These are phyloP conservation scores for Callyntrura sp. DNA, from an alignment of 2,888 invertebrate genomes.

Conservation along the genomic window DNA sequence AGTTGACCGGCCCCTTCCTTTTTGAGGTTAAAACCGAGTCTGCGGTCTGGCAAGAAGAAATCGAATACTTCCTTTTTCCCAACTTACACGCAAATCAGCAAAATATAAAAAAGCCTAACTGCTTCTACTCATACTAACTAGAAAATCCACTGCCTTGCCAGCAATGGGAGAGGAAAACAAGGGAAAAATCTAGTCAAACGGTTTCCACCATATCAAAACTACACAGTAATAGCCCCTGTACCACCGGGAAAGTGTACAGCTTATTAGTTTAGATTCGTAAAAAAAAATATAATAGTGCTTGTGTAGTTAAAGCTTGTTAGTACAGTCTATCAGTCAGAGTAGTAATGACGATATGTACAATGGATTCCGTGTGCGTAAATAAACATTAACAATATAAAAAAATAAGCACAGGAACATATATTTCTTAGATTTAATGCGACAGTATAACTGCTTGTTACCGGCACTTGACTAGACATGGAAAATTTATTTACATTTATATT, in stretches of 20 bases:
- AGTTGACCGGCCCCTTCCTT: slow-evolving; percentile 80
- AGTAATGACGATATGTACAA: not conserved
- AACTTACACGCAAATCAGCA: slow-evolving; percentile 65
- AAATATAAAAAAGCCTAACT: not conserved
- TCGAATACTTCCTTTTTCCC: slow-evolving; percentile 78
- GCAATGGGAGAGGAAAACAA: not conserved
- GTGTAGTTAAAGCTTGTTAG: not conserved
- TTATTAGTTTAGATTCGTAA: slow-evolving; percentile 2
- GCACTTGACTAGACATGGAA: not conserved
- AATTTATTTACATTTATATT: not conserved
- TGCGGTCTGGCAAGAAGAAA: slow-evolving; percentile 78
- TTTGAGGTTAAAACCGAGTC: slow-evolving; percentile 80
- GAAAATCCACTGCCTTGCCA: not conserved
- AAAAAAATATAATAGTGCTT: slow-evolving; percentile 11
- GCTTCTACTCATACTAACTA: not conserved
- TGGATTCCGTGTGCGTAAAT: not conserved
- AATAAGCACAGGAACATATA: slow-evolving; percentile 4
- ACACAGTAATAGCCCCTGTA: not conserved
- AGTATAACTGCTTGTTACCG: slow-evolving; percentile 22
- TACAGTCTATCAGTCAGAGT: not conserved
- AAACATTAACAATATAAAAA: slow-evolving; percentile 20
- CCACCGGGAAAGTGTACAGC: slow-evolving; percentile 4
- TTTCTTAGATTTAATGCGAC: not conserved
- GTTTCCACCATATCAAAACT: not conserved
- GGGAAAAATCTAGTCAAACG: not conserved